Percentiles rank a stretch among this genome's conserved stretches.
Conservation (phyloP, 2,797 vertebrate genomes). For the Acipenser oxyrinchus region DNA sequence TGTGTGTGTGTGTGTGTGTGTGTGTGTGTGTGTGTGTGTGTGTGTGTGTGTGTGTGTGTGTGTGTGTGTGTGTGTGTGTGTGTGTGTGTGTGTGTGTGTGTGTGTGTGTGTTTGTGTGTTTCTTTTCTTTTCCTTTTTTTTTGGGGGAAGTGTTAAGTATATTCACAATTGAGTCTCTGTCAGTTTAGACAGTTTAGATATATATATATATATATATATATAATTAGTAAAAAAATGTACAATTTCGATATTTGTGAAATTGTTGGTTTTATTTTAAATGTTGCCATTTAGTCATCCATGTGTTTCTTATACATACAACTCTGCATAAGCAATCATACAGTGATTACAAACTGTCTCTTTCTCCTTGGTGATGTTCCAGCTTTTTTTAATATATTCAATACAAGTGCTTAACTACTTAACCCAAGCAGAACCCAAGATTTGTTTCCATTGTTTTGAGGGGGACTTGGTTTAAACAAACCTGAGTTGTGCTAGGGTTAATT, state of each 20-base stretch:
- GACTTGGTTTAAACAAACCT: too few species aligned
- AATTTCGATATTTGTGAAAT: conserved; percentile 41
- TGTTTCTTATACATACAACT: conserved; percentile 60
- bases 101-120: conserved; percentile 20
- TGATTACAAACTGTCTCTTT: conserved; percentile 32
- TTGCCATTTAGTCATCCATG: conserved; percentile 43
- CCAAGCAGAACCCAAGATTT: conserved; percentile 34
- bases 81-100: conserved; percentile 56
- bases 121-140: conserved; percentile 37
- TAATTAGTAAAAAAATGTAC: conserved; percentile 32
- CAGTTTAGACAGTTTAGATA: conserved; percentile 32
- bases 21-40: conserved; percentile 16
- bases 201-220: too few species aligned
- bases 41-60: conserved; percentile 49
- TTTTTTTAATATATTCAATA: conserved; percentile 26
- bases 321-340: conserved; percentile 33
- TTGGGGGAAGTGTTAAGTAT: conserved; percentile 24
- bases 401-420: conserved; percentile 30
- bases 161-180: conserved; percentile 46
- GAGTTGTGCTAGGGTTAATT: too few species aligned
- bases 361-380: conserved; percentile 22
- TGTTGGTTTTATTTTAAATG: conserved; percentile 40
- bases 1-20: conserved; percentile 19
- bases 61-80: conserved; percentile 58
- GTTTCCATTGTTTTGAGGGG: too few species aligned